Evolutionary conservation across 2,888 invertebrate genomes (phyloP).

Genomic region (Schizotus pectinicornis): DNA sequence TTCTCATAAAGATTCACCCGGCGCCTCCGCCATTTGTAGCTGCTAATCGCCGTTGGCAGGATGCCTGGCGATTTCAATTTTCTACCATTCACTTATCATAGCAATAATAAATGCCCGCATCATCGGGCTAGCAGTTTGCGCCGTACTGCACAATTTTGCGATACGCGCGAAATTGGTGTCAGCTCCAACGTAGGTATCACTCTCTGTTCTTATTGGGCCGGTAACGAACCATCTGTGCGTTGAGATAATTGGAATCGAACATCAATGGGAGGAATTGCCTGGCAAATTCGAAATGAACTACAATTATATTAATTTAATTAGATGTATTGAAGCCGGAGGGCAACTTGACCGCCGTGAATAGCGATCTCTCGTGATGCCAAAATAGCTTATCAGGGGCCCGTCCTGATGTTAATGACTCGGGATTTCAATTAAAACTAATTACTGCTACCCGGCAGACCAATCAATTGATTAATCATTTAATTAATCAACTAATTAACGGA

Average conservation of each 20-base stretch:
- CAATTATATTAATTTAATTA: conserved; percentile 48
- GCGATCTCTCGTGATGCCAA: conserved; percentile 47
- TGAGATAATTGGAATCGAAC: conserved; percentile 12
- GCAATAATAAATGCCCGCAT: too few species aligned
- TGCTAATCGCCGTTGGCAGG: too few species aligned
- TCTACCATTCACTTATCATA: too few species aligned
- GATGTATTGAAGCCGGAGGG: conserved; percentile 43
- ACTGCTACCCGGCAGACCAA: conserved; percentile 57
- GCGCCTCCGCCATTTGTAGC: too few species aligned
- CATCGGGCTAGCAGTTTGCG: too few species aligned
- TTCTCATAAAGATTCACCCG: too few species aligned
- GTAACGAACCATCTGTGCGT: conserved; percentile 10
- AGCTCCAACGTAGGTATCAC: not conserved
- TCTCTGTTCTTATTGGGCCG: conserved; percentile 4
- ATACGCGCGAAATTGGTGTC: not conserved
- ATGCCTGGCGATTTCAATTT: too few species aligned
- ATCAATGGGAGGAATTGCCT: conserved; percentile 1
- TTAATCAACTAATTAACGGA: conserved; percentile 59
- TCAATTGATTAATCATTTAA: conserved; percentile 60
- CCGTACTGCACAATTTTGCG: not conserved
- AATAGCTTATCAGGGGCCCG: conserved; percentile 65
- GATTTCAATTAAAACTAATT: conserved; percentile 72
- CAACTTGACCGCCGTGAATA: conserved; percentile 45
- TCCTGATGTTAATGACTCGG: conserved; percentile 68
- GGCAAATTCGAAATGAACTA: conserved; percentile 21